These are phyloP conservation scores for Charadrius vociferus DNA, from an alignment of 2,113 vertebrate species.

Conservation along the genomic window DNA sequence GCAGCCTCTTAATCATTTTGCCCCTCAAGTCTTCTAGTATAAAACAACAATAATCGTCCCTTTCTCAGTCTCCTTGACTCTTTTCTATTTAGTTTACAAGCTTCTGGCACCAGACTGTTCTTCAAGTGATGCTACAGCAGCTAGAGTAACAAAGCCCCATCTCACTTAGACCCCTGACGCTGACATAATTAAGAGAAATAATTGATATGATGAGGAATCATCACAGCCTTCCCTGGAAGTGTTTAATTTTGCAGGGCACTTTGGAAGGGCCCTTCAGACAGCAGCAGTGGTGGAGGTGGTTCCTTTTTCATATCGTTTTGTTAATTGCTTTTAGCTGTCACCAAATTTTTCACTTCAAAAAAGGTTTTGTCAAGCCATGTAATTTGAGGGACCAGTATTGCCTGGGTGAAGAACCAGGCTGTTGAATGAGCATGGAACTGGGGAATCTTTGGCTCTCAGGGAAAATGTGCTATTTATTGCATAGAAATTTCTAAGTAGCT, in stretches of 20 bases:
- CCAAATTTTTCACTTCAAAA: background rate
- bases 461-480: background rate
- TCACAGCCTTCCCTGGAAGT: background rate
- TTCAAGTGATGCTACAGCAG: background rate
- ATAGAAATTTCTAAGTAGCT: background rate
- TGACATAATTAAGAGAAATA: background rate
- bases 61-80: background rate
- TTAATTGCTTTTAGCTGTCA: background rate
- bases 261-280: background rate
- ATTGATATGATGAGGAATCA: background rate
- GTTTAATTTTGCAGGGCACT: background rate
- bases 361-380: background rate
- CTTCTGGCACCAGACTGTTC: background rate
- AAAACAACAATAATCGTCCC: background rate
- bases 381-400: background rate
- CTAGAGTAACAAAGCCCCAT: background rate
- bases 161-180: background rate
- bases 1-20: background rate
- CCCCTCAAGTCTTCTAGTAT: background rate
- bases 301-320: background rate
- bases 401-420: background rate
- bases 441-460: background rate
- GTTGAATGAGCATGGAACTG: background rate
- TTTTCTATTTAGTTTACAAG: background rate
- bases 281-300: accelerated